Conservation (phyloP, 2,113 vertebrate genomes). For the Anguilla japonica region DNA sequence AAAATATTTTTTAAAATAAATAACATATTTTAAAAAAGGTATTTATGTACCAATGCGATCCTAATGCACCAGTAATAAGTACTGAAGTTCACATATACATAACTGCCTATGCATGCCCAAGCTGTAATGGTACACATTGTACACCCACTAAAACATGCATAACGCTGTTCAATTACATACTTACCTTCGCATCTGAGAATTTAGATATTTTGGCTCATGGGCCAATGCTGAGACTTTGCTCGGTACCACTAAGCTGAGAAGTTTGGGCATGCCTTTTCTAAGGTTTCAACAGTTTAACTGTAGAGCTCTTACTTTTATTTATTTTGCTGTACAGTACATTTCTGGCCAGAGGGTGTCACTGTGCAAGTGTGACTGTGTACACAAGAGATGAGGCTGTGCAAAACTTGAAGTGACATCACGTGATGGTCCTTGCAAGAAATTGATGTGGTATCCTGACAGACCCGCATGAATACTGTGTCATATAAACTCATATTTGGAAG, state of each 20-base stretch:
- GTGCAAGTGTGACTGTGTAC: not conserved
- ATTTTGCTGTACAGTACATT: not conserved
- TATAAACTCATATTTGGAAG: not conserved
- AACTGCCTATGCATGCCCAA: too few relatives aligned
- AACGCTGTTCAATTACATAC: too few relatives aligned
- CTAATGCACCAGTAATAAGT: too few relatives aligned
- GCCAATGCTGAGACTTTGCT: too few relatives aligned
- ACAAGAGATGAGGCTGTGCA: not conserved
- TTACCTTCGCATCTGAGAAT: too few relatives aligned
- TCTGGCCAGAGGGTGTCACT: constrained; percentile 1
- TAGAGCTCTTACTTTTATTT: not conserved
- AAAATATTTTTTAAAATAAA: too few relatives aligned
- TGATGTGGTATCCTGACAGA: not conserved
- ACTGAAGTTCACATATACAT: too few relatives aligned
- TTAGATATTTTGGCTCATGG: too few relatives aligned
- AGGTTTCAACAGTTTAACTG: not conserved
- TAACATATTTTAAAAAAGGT: too few relatives aligned
- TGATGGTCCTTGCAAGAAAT: not conserved
- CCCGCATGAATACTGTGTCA: not conserved
- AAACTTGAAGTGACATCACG: not conserved
- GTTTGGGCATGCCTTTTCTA: not conserved
- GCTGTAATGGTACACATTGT: not conserved
- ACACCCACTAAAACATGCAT: not conserved
- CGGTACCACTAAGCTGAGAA: not conserved
- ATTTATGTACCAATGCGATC: too few relatives aligned